Evolutionary conservation across 2,888 invertebrate genomes (phyloP).

Genomic region (Apamea crenata): DNA sequence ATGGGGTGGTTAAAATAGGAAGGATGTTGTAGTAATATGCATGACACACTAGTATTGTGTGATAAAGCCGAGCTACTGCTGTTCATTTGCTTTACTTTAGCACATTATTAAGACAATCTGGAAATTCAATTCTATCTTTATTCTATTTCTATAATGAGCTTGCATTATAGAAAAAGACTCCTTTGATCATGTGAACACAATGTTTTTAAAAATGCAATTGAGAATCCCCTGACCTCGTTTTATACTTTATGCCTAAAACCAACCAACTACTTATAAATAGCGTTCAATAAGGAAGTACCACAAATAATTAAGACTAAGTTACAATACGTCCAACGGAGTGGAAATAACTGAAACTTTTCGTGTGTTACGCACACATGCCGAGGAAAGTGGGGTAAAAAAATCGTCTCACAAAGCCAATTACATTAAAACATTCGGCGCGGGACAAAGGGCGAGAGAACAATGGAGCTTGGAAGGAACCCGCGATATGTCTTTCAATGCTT

Average conservation of each 20-base stretch:
- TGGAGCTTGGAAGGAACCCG: constrained; percentile 86
- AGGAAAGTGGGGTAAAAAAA: constrained; percentile 79
- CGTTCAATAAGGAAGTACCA: constrained; percentile 34
- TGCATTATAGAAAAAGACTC: not conserved
- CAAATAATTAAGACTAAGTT: constrained; percentile 63
- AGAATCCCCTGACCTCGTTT: not conserved
- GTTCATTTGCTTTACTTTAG: constrained; percentile 24
- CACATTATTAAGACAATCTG: not conserved
- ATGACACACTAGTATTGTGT: constrained; percentile 51
- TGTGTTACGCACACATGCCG: constrained; percentile 68
- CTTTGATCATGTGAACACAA: too few species aligned
- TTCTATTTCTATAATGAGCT: too few species aligned
- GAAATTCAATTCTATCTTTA: not conserved
- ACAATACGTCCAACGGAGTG: constrained; percentile 65
- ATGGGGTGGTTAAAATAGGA: constrained; percentile 79
- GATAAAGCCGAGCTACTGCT: constrained; percentile 23
- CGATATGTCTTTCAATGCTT: constrained; percentile 91
- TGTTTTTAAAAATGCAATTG: not conserved
- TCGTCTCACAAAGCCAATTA: constrained; percentile 89
- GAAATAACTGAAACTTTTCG: constrained; percentile 71
- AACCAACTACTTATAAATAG: not conserved
- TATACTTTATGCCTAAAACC: not conserved
- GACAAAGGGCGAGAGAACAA: constrained; percentile 89
- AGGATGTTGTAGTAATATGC: constrained; percentile 74
- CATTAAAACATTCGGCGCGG: constrained; percentile 89